Percentiles rank a stretch among this genome's conserved stretches.
Evolutionary conservation across 2,113 vertebrate species (phyloP).

Genomic region (Sceloporus tristichus): DNA sequence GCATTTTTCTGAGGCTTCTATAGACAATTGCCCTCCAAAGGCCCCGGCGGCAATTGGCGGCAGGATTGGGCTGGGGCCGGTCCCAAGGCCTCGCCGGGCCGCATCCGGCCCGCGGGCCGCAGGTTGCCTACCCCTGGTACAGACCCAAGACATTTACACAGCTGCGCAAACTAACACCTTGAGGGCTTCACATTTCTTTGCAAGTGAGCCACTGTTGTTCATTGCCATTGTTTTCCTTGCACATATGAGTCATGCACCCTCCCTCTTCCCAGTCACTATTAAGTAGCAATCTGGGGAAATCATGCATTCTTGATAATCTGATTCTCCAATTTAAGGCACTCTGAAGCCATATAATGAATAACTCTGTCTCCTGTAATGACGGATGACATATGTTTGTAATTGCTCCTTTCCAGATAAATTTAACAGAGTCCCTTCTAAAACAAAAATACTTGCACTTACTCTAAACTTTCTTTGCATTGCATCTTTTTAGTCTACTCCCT

Average conservation of each 20-base stretch:
- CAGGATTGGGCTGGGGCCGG: too few relatives aligned
- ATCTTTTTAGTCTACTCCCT: not conserved
- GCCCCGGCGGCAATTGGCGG: too few relatives aligned
- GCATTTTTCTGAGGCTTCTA: too few relatives aligned
- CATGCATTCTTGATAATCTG: slow-evolving; percentile 81
- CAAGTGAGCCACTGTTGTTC: slow-evolving; percentile 73
- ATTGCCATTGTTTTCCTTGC: slow-evolving; percentile 76
- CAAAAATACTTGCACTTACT: not conserved
- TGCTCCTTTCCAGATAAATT: slow-evolving; percentile 75
- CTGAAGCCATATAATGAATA: slow-evolving; percentile 81
- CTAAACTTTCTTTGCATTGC: not conserved
- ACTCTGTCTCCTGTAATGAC: slow-evolving; percentile 77
- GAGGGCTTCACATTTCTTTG: slow-evolving; percentile 76
- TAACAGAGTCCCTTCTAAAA: slow-evolving; percentile 43
- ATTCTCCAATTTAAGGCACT: slow-evolving; percentile 80
- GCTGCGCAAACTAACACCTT: slow-evolving; percentile 72
- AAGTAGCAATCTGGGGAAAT: slow-evolving; percentile 83
- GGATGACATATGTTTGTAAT: slow-evolving; percentile 77
- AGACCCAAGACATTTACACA: slow-evolving; percentile 67
- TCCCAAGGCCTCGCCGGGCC: too few relatives aligned
- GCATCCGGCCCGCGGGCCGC: too few relatives aligned
- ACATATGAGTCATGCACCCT: slow-evolving; percentile 79
- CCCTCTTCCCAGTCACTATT: slow-evolving; percentile 80
- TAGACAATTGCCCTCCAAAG: too few relatives aligned
- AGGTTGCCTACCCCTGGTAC: too few relatives aligned